Base-by-base conservation (phyloP, 2,113 vertebrate genomes). In the Tenrec ecaudatus region DNA sequence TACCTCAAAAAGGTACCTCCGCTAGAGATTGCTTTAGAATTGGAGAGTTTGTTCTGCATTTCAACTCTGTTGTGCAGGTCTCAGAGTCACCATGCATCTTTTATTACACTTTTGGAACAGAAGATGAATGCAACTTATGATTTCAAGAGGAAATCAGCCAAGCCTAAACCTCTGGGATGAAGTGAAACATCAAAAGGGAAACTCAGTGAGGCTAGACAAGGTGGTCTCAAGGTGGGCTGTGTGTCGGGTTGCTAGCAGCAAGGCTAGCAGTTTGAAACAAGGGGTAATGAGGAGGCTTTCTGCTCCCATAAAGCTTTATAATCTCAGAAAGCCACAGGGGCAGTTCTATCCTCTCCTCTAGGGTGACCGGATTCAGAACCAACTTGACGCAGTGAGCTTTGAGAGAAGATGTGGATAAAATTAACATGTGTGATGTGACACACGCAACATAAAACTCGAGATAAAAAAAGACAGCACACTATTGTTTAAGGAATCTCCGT, bases 81-180 rank as follows among this genome's bases (percentile, higher is more conserved):
- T 40, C 57, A 92, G 17, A 82, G 53, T 78, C 57, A 64, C 0
- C 16, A 71, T 29, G 31, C n/a, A 64, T 68, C 64, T 92, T 91
- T 77, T 38, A 89, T 60, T 60, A 27, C 78, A 16, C 0, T 40
- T 91, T 57, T 85, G 16, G 91, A 33, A 83, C 31, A 80, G 81
- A 71, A 92, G 75, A 43, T 31, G 53, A 81, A 88, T 14, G 9
- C 11, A 53, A 69, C 23, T 93, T 20, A 57, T 69, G 11, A 82
- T 71, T 89, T 88, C 47, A 71, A 90, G 75, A 43, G 40, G 53
- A 81, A 88, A 95, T 1, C 19, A 22, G 86, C 62, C 43, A 82
- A 84, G 80, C 16, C 27, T 71, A 77, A 22, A 88, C 20, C 53
- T 78, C 77, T n/a, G 62, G 29, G 57, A 95, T 69, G 82, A 86